Conservation (phyloP, 2,113 vertebrate genomes). For the Halichoerus grypus region DNA sequence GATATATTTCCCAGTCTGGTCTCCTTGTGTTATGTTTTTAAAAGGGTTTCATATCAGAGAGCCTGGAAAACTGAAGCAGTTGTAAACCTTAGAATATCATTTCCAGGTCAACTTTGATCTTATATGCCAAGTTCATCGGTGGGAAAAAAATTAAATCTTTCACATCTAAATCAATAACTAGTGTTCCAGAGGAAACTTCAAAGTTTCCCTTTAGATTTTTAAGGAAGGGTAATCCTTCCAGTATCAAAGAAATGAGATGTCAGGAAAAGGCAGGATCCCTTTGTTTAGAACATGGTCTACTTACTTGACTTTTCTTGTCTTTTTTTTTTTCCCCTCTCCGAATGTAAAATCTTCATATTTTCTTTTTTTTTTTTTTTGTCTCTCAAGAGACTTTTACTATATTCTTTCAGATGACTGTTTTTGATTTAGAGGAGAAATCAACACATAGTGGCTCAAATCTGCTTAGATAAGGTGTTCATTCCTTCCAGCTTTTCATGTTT, state of each 20-base stretch:
- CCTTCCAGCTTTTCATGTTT: conserved; percentile 94
- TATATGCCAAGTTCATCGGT: conserved; percentile 55
- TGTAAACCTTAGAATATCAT: conserved; percentile 62
- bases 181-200: conserved; percentile 66
- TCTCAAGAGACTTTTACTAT: conserved; percentile 73
- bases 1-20: conserved; percentile 18
- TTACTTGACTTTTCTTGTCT: conserved; percentile 40
- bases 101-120: conserved; percentile 78
- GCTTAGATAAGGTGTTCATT: conserved; percentile 77
- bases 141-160: conserved; percentile 60
- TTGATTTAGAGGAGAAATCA: conserved; percentile 78
- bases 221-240: conserved; percentile 61
- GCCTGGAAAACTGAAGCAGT: conserved; percentile 47
- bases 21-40: conserved; percentile 43
- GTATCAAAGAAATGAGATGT: conserved; percentile 66
- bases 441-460: conserved; percentile 67
- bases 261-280: conserved; percentile 53
- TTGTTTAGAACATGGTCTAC: conserved; percentile 58
- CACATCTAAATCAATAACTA: conserved; percentile 68
- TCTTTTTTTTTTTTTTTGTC: background rate
- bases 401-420: conserved; percentile 76
- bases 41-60: conserved; percentile 65
- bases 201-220: conserved; percentile 68
- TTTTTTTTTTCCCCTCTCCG: background rate
- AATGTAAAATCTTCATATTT: background rate